Percentiles rank a stretch among this genome's conserved stretches.
These are phyloP conservation scores for Brachyhypopomus gauderio DNA, from an alignment of 2,113 vertebrate species.

Conservation along the genomic window DNA sequence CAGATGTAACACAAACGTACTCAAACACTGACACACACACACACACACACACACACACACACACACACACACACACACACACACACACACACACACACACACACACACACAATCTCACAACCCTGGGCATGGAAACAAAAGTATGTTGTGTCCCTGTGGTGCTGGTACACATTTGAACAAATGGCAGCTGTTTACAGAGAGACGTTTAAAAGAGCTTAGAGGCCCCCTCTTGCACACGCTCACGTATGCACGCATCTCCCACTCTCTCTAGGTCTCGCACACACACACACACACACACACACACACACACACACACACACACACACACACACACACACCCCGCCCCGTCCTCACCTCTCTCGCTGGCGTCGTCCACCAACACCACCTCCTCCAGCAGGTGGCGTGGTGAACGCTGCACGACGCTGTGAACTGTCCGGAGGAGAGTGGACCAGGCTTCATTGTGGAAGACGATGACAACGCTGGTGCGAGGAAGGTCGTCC, in stretches of 20 bases:
- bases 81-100: no score
- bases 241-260: no score
- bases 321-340: slow-evolving; percentile 20
- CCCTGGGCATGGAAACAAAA: slow-evolving; percentile 38
- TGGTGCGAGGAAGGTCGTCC: slow-evolving; percentile 93
- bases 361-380: slow-evolving; percentile 96
- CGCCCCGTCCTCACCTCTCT: slow-evolving; percentile 80
- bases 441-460: slow-evolving; percentile 98
- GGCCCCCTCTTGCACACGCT: not conserved
- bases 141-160: slow-evolving; percentile 47
- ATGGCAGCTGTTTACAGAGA: not conserved
- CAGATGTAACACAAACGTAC: slow-evolving; percentile 16
- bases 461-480: slow-evolving; percentile 97
- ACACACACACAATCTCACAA: slow-evolving; percentile 17
- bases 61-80: not conserved
- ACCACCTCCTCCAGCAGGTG: slow-evolving; percentile 93
- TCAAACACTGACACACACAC: slow-evolving; percentile 37
- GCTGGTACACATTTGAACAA: slow-evolving; percentile 40
- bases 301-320: slow-evolving; percentile 16
- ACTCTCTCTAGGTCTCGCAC: no score
- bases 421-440: slow-evolving; percentile 93
- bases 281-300: slow-evolving; percentile 13
- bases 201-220: not conserved
- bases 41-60: slow-evolving; percentile 11
- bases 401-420: slow-evolving; percentile 92